Percentiles rank a stretch among this genome's conserved stretches.
Conservation (phyloP, 2,888 invertebrate species). For the Bombyx huttoni region DNA sequence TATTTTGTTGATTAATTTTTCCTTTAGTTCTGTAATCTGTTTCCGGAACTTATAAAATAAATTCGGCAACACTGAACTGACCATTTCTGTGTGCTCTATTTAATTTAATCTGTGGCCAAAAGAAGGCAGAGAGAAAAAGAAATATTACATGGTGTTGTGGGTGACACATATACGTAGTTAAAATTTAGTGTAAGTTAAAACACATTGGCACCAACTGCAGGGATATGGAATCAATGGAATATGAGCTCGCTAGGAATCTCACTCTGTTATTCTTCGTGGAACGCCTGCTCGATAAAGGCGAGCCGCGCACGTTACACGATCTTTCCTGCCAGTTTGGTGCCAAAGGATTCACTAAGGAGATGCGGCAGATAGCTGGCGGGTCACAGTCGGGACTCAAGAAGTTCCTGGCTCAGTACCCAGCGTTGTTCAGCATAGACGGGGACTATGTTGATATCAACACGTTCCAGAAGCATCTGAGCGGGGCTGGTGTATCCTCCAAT, state of each 20-base stretch:
- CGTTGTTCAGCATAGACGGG: slow-evolving; percentile 94
- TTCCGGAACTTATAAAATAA: neutral
- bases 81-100: neutral
- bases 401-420: slow-evolving; percentile 96
- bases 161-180: slow-evolving; percentile 71
- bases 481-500: slow-evolving; percentile 76
- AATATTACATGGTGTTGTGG: slow-evolving; percentile 72
- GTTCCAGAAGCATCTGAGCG: slow-evolving; percentile 75
- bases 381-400: slow-evolving; percentile 97
- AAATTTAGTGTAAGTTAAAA: slow-evolving; percentile 62
- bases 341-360: slow-evolving; percentile 98
- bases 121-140: slow-evolving; percentile 37
- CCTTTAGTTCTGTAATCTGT: neutral
- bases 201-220: slow-evolving; percentile 70
- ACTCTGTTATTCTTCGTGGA: slow-evolving; percentile 98
- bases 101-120: slow-evolving; percentile 46
- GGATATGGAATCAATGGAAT: slow-evolving; percentile 93
- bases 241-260: slow-evolving; percentile 94
- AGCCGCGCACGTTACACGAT: slow-evolving; percentile 96
- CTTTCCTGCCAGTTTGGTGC: slow-evolving; percentile 99
- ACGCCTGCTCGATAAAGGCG: slow-evolving; percentile 96
- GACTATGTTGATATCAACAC: slow-evolving; percentile 91
- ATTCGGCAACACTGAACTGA: slow-evolving; percentile 17
- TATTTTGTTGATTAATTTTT: too few relatives aligned
- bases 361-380: slow-evolving; percentile 95